A percentile compares a stretch with the other conserved stretches of the same genome.
phyloP scores from a whole-genome alignment of 2,113 vertebrate species.

The Saguinus midas region DNA sequence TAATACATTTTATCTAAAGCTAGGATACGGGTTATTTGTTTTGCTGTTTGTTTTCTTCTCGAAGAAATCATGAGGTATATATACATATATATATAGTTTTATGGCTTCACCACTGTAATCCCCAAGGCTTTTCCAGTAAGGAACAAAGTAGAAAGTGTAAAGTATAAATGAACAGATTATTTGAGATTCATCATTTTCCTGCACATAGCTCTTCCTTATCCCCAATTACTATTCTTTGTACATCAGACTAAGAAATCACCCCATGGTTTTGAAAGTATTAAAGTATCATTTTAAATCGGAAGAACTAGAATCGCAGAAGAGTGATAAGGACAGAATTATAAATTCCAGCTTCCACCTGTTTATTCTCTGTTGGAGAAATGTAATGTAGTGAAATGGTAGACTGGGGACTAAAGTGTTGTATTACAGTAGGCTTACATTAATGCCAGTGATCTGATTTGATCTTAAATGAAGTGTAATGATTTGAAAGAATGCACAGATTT shows the following conservation, averaged over 20 bases:
- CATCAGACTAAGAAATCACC: neutral
- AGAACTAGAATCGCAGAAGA: neutral
- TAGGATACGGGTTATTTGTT: neutral
- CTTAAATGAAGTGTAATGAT: neutral
- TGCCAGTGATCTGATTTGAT: neutral
- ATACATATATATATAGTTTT: neutral
- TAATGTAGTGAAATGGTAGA: neutral
- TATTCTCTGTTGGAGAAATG: neutral
- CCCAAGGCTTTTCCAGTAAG: neutral
- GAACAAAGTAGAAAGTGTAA: neutral
- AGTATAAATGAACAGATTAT: neutral
- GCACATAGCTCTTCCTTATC: neutral
- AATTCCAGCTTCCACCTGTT: neutral
- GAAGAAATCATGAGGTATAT: neutral
- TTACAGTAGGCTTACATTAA: neutral
- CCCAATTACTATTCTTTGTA: neutral
- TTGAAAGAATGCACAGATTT: constrained; percentile 25
- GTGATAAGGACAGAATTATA: neutral
- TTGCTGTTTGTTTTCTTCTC: neutral
- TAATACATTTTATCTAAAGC: neutral
- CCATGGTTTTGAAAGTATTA: neutral
- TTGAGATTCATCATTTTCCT: neutral
- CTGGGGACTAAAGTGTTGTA: neutral
- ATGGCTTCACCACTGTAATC: neutral
- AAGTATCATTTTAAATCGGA: neutral